Evolutionary conservation across 2,113 vertebrate species (phyloP), one percentile per base, ranked within the genome.

Genomic region (Chrysemys picta): DNA sequence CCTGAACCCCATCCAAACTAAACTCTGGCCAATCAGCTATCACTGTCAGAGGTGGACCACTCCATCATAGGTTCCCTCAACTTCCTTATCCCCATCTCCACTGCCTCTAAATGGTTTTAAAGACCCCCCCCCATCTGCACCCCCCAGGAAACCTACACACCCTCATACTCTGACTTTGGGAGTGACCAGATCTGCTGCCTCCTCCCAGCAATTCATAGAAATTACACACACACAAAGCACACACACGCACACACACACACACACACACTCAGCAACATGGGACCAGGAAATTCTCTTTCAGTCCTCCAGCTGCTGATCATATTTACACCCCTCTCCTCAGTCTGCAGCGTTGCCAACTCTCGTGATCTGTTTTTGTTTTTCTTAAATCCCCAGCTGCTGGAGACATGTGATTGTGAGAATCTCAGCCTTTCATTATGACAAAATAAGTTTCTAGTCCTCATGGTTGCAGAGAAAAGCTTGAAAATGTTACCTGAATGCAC

Each of bases 291-390:
- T 29, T 59, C 5, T 29, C 27, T 59, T 93, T 42, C 53, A 82
- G 0, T 50, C 54, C n/a, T 59, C 19, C 3, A 2, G 42, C 8
- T 72, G n/a, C 5, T 54, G 54, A 2, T 57, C n/a, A 35, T 16
- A 8, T 17, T n/a, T 45, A 4, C 0, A 0, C 45, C 42, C 0
- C 19, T 31, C 56, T 87, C 80, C 62, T 52, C 87, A 87, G 7
- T 38, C 35, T 4, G 0, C 5, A 12, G 1, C 35, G 65, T 80
- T 80, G 65, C 47, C 49, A 35, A 0, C 6, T 47, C 27, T 76
- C 3, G n/a, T 31, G n/a, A 49, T 2, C 22, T 3, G 53, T 0
- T 31, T 53, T 19, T 38, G 57, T 53, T 92, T 57, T 84, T 54
- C 69, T 85, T 1, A 89, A 88, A 42, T 35, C n/a, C 29, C 19